phyloP scores from a whole-genome alignment of 2,888 invertebrate genomes.

The Sarcophaga subvicina region DNA sequence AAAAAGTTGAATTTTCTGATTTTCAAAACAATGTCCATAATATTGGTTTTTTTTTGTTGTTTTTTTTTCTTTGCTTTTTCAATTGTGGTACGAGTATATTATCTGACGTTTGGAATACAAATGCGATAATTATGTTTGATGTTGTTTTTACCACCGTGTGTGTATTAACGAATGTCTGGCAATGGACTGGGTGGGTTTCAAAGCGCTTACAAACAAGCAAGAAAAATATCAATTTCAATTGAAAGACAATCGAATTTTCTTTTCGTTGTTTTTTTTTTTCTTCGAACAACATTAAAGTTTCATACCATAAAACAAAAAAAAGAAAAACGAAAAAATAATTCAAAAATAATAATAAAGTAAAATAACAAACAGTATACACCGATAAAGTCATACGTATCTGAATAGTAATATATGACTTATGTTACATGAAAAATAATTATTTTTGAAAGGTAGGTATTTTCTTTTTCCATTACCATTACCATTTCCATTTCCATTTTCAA shows the following conservation, averaged over 20 bases:
- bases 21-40: too few species aligned
- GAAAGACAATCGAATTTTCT: neutral
- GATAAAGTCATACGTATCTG: neutral
- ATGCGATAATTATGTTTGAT: slow-evolving; percentile 42
- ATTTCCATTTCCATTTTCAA: too few species aligned
- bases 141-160: slow-evolving; percentile 7
- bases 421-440: slow-evolving; percentile 34
- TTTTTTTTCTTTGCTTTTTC: neutral
- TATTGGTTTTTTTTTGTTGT: neutral
- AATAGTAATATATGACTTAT: neutral
- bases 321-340: neutral
- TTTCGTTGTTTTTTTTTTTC: neutral
- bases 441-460: slow-evolving; percentile 15
- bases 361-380: slow-evolving; percentile 22
- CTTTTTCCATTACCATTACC: neutral
- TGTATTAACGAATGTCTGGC: neutral
- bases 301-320: neutral
- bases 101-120: slow-evolving; percentile 32
- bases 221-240: slow-evolving; percentile 29
- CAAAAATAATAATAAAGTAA: neutral
- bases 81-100: neutral
- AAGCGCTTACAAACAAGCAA: neutral
- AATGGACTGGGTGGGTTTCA: neutral
- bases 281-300: neutral
- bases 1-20: too few species aligned